These are phyloP conservation scores for Apocheima hispidaria DNA, from an alignment of 2,888 invertebrate genomes.

Conservation along the genomic window DNA sequence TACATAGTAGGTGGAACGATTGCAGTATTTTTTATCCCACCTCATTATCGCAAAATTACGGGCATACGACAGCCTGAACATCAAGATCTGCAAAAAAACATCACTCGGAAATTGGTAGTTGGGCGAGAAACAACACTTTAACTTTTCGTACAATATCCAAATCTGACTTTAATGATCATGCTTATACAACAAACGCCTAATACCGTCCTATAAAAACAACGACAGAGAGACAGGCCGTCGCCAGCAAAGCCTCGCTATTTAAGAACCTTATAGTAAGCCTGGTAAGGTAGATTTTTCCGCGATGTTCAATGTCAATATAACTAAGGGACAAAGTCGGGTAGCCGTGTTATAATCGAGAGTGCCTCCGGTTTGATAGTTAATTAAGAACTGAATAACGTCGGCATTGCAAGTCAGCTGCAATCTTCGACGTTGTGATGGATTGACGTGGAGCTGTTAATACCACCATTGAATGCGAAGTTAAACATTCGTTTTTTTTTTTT, in stretches of 20 bases:
- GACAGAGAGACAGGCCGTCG: conserved; percentile 81
- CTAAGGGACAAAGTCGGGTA: conserved; percentile 78
- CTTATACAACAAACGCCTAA: conserved; percentile 64
- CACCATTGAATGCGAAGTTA: neutral
- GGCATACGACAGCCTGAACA: conserved; percentile 31
- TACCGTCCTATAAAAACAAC: conserved; percentile 68
- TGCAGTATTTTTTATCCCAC: conserved; percentile 37
- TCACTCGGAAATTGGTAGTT: conserved; percentile 51
- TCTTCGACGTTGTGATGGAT: conserved; percentile 64
- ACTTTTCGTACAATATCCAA: conserved; percentile 58
- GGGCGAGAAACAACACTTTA: conserved; percentile 55
- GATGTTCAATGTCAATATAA: conserved; percentile 56
- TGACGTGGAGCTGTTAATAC: conserved; percentile 56
- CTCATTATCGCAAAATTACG: conserved; percentile 42
- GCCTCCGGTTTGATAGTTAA: conserved; percentile 83
- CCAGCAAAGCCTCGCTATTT: conserved; percentile 51
- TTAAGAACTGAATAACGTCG: conserved; percentile 82
- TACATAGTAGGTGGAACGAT: neutral
- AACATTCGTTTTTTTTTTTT: no score
- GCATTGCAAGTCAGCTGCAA: conserved; percentile 81
- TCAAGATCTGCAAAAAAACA: conserved; percentile 43
- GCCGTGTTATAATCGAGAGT: conserved; percentile 82
- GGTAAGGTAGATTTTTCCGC: conserved; percentile 59
- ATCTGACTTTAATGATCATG: conserved; percentile 64
- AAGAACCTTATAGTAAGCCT: conserved; percentile 50